Evolutionary conservation across 2,113 vertebrate species (phyloP), one percentile per base, ranked within the genome.

Genomic region (Gopherus flavomarginatus): DNA sequence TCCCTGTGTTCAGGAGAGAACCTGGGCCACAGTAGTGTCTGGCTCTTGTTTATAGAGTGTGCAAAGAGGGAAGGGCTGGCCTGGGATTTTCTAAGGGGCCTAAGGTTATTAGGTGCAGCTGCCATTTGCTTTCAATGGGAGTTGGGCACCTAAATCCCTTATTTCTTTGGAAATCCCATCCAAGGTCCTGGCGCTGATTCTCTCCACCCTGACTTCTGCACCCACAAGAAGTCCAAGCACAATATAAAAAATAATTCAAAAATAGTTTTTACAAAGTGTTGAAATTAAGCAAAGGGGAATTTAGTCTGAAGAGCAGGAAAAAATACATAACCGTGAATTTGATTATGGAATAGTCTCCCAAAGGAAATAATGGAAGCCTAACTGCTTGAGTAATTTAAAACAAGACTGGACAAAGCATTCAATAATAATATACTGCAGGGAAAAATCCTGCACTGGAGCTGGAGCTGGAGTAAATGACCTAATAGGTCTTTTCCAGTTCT

Each of bases 371-470:
- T 54, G 53, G 69, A 92, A 95, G 95, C 86, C 82, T 93, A 92
- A 91, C 92, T 92, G 42, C 81, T 81, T 97, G 42, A 96, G 94
- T 96, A 93, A 97, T 97, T 97, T 96, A 96, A 94, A 95, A 95
- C 53, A 75, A 93, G 85, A 65, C 88, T 89, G 92, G 82, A 93
- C 59, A 94, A 94, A 90, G 22, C 86, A 90, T 85, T 94, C 95
- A 88, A 49, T 50, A 72, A 95, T 90, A 91, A 92, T 94, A 95
- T 88, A 96, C 78, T 84, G 85, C 93, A 96, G 90, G 78, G 91
- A 85, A 87, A 62, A 93, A 92, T 78, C 24, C 88, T 95, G 87
- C 26, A 79, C 95, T 96, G 91, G 47, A 49, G 93, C 94, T 96
- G 89, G 79, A 96, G 81, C 72, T 62, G 50, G 31, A 93, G 57